phyloP scores from a whole-genome alignment of 2,888 invertebrate species.

The Xestia c-nigrum region DNA sequence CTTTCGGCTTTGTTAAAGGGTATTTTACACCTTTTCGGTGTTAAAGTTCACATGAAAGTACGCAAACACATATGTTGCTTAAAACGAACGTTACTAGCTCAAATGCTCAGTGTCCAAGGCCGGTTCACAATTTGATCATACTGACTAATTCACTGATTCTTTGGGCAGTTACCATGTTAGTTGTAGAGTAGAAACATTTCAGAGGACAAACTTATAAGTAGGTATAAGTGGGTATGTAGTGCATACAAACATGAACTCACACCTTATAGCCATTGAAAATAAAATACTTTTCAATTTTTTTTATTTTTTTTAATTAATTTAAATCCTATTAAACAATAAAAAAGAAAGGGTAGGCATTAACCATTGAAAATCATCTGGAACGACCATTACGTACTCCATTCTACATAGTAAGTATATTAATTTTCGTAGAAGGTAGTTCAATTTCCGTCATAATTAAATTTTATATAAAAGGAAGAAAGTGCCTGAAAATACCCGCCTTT shows the following conservation, averaged over 20 bases:
- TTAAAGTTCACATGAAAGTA: neutral
- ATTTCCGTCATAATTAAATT: neutral
- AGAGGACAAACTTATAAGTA: neutral
- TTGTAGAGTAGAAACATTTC: neutral
- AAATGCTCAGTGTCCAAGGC: neutral
- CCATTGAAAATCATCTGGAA: no score
- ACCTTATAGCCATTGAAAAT: neutral
- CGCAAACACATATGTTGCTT: neutral
- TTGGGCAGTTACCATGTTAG: neutral
- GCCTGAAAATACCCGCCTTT: neutral
- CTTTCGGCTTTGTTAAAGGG: no score
- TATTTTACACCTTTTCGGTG: no score
- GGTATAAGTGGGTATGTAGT: neutral
- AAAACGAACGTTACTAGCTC: neutral
- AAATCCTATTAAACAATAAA: no score
- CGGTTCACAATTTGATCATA: neutral
- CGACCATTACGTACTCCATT: no score
- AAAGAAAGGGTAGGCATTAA: no score
- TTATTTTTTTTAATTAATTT: no score
- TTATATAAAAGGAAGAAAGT: conserved; percentile 4
- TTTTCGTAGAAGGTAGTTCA: neutral
- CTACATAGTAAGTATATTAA: neutral
- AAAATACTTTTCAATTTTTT: no score
- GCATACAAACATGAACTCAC: neutral
- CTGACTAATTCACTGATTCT: neutral